Percentiles rank a stretch among this genome's conserved stretches.
These are phyloP conservation scores for Drosophila baimaii DNA, from an alignment of 1,140 invertebrate species.

Conservation along the genomic window DNA sequence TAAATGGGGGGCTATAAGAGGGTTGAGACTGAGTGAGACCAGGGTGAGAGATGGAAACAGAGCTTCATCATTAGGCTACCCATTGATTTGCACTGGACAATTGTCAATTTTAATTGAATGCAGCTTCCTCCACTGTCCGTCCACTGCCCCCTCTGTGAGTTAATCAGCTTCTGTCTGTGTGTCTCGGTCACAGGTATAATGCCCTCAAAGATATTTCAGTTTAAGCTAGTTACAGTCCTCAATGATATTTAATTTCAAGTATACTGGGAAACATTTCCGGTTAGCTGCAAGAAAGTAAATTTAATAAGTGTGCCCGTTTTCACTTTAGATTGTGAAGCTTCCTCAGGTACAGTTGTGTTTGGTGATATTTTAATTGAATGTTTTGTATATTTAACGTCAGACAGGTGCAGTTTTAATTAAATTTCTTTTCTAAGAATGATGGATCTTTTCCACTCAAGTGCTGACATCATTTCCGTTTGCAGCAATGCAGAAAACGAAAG, in stretches of 20 bases:
- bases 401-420: constrained; percentile 33
- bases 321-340: background rate
- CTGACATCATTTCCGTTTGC: constrained; percentile 58
- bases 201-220: constrained; percentile 42
- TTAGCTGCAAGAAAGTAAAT: background rate
- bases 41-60: background rate
- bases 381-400: background rate
- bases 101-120: constrained; percentile 72
- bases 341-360: constrained; percentile 8
- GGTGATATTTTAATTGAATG: constrained; percentile 46
- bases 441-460: constrained; percentile 16
- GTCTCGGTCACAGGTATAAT: constrained; percentile 53
- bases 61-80: constrained; percentile 30
- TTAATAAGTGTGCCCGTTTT: constrained; percentile 23
- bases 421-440: background rate
- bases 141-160: constrained; percentile 26
- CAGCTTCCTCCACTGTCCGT: constrained; percentile 9
- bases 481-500: constrained; percentile 3
- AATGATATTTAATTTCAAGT: constrained; percentile 20
- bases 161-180: constrained; percentile 65
- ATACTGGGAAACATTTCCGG: background rate
- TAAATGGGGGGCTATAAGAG: constrained; percentile 28
- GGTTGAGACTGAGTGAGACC: background rate
- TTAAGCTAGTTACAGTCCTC: background rate
- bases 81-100: constrained; percentile 50